Percentiles rank a stretch among this genome's conserved stretches.
phyloP scores from a whole-genome alignment of 2,888 invertebrate genomes.

The Caenorhabditis afra region DNA sequence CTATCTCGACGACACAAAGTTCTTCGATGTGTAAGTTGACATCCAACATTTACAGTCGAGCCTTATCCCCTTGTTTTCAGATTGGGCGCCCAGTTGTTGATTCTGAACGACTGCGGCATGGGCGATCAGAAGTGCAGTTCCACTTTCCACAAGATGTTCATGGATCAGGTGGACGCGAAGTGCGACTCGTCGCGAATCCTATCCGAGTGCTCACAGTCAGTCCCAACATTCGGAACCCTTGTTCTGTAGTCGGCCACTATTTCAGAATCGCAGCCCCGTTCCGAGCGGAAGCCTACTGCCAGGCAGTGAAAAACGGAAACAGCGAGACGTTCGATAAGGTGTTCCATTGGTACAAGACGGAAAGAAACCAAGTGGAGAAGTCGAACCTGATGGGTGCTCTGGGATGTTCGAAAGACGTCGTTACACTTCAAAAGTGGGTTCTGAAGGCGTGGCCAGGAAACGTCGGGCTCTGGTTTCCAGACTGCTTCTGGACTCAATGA shows the following conservation, averaged over 20 bases:
- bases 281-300: slow-evolving; percentile 73
- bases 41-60: not conserved
- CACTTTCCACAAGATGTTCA: slow-evolving; percentile 47
- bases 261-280: slow-evolving; percentile 75
- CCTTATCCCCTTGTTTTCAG: slow-evolving; percentile 39
- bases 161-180: slow-evolving; percentile 60
- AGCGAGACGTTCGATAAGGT: slow-evolving; percentile 70
- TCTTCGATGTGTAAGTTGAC: slow-evolving; percentile 71
- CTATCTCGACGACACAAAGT: slow-evolving; percentile 66
- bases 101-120: slow-evolving; percentile 46
- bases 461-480: slow-evolving; percentile 50
- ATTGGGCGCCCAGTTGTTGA: slow-evolving; percentile 23
- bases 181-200: slow-evolving; percentile 50
- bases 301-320: slow-evolving; percentile 75
- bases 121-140: slow-evolving; percentile 64
- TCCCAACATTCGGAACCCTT: not conserved
- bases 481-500: slow-evolving; percentile 70
- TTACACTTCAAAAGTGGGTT: slow-evolving; percentile 71
- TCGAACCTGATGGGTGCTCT: slow-evolving; percentile 72
- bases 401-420: slow-evolving; percentile 72
- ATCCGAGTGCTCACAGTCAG: slow-evolving; percentile 58
- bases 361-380: slow-evolving; percentile 73
- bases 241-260: not conserved
- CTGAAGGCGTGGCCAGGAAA: not conserved
- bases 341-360: slow-evolving; percentile 59